Evolutionary conservation across 2,797 vertebrate genomes (phyloP).

Genomic region (Pangasius mekongensis): DNA sequence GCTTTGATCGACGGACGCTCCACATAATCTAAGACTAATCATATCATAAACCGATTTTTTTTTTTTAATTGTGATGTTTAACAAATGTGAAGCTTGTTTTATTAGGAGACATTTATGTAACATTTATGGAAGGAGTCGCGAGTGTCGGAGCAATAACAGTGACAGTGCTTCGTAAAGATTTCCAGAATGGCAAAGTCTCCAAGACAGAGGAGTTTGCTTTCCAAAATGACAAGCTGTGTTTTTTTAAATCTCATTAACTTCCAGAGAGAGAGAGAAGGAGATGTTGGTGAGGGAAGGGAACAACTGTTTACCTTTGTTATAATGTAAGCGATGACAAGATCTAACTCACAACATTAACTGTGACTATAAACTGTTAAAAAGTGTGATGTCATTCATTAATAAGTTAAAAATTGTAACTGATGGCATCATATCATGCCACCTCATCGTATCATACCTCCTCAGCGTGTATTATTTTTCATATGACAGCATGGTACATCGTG

Average conservation of each 20-base stretch:
- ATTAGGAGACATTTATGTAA: too few species aligned
- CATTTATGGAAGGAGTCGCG: not conserved
- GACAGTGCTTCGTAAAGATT: not conserved
- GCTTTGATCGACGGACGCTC: not conserved
- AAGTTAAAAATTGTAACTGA: not conserved
- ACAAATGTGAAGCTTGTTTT: too few species aligned
- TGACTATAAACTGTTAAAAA: not conserved
- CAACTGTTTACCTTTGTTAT: not conserved
- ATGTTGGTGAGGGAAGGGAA: not conserved
- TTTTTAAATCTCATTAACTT: not conserved
- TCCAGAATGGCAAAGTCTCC: not conserved
- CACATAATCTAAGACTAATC: not conserved
- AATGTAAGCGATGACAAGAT: not conserved
- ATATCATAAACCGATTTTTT: not conserved
- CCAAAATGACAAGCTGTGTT: too few species aligned
- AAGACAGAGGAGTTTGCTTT: not conserved
- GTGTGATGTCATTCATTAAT: not conserved
- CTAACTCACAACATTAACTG: not conserved
- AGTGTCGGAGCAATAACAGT: not conserved
- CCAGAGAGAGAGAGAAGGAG: not conserved
- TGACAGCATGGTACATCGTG: not conserved
- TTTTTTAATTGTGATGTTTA: not conserved
- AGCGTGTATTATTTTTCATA: not conserved
- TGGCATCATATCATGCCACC: not conserved
- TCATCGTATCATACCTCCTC: not conserved